Conservation (phyloP, 2,888 invertebrate species). For the Campoletis raptor region DNA sequence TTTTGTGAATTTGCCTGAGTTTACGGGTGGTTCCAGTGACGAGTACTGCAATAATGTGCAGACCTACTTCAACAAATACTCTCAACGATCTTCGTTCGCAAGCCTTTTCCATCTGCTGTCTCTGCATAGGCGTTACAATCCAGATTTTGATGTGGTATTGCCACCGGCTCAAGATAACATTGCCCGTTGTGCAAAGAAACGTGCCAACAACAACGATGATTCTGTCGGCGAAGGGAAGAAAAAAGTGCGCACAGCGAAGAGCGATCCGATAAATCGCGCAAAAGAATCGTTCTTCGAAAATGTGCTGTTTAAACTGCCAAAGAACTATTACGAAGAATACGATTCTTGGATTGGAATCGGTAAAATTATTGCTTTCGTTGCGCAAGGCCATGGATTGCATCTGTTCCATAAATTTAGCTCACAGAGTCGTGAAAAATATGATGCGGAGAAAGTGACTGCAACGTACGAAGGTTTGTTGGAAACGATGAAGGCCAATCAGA, state of each 20-base stretch:
- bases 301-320: background rate
- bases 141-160: background rate
- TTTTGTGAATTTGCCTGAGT: background rate
- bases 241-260: background rate
- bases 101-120: background rate
- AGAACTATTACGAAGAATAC: background rate
- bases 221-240: background rate
- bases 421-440: background rate
- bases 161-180: background rate
- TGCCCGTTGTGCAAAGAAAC: background rate
- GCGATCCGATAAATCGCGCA: background rate
- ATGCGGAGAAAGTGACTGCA: background rate
- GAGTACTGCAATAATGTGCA: background rate
- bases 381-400: background rate
- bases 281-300: slow-evolving; percentile 2
- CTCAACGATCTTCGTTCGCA: background rate
- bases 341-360: background rate
- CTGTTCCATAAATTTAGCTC: slow-evolving; percentile 13
- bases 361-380: background rate
- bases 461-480: background rate
- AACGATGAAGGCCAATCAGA: background rate
- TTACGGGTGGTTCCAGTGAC: background rate
- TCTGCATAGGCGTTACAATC: background rate
- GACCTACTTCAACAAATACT: background rate
- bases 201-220: background rate